These are phyloP conservation scores for Lobophora halterata DNA, from an alignment of 2,888 invertebrate genomes.

Conservation along the genomic window DNA sequence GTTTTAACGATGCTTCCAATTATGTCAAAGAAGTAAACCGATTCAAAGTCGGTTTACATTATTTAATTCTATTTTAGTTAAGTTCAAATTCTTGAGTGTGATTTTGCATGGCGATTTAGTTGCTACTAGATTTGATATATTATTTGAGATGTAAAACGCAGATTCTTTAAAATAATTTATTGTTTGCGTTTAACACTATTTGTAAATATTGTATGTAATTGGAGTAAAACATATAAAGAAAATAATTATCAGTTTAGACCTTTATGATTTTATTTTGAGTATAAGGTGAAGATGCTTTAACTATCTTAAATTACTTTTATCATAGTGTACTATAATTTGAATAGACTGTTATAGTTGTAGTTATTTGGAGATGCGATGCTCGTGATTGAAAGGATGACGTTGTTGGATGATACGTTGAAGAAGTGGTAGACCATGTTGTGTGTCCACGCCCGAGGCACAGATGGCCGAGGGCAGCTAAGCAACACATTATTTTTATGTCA, in stretches of 20 bases:
- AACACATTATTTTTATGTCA: constrained; percentile 21
- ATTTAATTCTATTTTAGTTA: constrained; percentile 67
- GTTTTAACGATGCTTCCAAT: constrained; percentile 75
- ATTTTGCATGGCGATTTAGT: constrained; percentile 77
- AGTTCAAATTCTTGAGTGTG: constrained; percentile 73
- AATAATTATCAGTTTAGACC: constrained; percentile 66
- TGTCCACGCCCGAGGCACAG: constrained; percentile 6
- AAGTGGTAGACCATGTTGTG: constrained; percentile 7
- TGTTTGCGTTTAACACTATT: constrained; percentile 59
- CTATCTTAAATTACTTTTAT: constrained; percentile 76
- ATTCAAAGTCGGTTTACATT: constrained; percentile 73
- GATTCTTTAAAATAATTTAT: constrained; percentile 67
- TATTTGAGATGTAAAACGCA: constrained; percentile 64
- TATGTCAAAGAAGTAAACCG: constrained; percentile 78
- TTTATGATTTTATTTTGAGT: constrained; percentile 76
- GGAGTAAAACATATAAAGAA: constrained; percentile 60
- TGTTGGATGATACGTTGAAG: constrained; percentile 39
- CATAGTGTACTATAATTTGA: constrained; percentile 78
- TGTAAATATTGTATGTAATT: constrained; percentile 73
- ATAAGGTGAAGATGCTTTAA: constrained; percentile 80
- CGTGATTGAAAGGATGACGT: constrained; percentile 49
- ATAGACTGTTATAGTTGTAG: constrained; percentile 81
- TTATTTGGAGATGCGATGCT: constrained; percentile 59
- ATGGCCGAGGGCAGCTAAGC: constrained; percentile 36
- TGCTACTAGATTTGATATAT: constrained; percentile 62